Evolutionary conservation across 2,797 vertebrate species (phyloP).

Genomic region (Sebastes itinus): DNA sequence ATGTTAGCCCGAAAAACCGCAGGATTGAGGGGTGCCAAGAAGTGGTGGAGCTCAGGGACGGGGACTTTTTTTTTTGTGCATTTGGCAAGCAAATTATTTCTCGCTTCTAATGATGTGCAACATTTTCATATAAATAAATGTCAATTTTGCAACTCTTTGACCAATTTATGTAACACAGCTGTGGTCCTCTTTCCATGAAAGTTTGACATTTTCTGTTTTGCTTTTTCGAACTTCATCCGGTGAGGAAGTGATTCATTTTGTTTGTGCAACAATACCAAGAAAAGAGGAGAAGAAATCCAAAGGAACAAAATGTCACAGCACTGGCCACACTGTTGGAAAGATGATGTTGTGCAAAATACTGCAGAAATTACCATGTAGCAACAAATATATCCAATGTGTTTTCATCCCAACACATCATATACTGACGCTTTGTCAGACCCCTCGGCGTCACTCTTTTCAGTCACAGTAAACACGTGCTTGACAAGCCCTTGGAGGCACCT

Average conservation of each 20-base stretch:
- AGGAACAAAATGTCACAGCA: neutral
- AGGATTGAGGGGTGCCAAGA: neutral
- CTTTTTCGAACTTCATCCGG: neutral
- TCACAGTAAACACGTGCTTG: no score
- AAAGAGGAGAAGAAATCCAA: neutral
- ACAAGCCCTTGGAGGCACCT: no score
- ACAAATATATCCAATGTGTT: neutral
- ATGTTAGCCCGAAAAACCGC: constrained; percentile 13
- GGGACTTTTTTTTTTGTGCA: neutral
- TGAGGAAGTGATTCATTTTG: constrained; percentile 7
- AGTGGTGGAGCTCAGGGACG: neutral
- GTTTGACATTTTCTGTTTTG: constrained; percentile 6
- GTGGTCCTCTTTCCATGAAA: constrained; percentile 2
- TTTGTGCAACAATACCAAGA: neutral
- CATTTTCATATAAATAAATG: constrained; percentile 38
- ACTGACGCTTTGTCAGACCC: fast-evolving
- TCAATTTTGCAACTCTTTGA: constrained; percentile 8
- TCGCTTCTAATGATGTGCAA: constrained; percentile 15
- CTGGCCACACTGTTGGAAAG: neutral
- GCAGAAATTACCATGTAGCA: neutral
- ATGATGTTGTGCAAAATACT: neutral
- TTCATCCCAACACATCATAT: no score
- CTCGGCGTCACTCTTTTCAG: no score
- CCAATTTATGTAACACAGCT: constrained; percentile 38
- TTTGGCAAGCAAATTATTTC: constrained; percentile 1